phyloP scores from a whole-genome alignment of 1,140 invertebrate species.

The Eciton burchellii region DNA sequence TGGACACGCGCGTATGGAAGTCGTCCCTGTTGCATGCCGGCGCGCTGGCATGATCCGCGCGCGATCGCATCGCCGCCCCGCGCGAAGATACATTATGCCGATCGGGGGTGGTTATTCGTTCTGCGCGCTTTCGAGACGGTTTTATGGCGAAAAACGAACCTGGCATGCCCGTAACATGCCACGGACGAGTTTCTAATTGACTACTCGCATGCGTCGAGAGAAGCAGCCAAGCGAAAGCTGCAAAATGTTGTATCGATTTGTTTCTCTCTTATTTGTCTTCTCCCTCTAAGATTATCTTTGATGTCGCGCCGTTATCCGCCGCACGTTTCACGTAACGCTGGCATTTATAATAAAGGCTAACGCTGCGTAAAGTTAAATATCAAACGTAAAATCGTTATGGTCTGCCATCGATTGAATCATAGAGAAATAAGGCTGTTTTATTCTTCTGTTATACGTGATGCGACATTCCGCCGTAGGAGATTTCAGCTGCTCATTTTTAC shows the following conservation, averaged over 20 bases:
- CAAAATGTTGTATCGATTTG: constrained; percentile 39
- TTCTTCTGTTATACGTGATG: background rate
- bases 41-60: constrained; percentile 51
- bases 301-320: background rate
- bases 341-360: constrained; percentile 17
- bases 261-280: background rate
- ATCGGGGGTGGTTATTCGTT: constrained; percentile 45
- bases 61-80: constrained; percentile 64
- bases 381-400: constrained; percentile 1
- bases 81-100: constrained; percentile 50
- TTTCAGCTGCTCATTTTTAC: constrained; percentile 4
- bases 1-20: constrained; percentile 26
- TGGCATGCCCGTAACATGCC: background rate
- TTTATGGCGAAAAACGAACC: constrained; percentile 32
- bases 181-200: constrained; percentile 37
- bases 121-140: constrained; percentile 29
- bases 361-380: background rate
- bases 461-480: constrained; percentile 11
- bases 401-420: background rate
- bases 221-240: constrained; percentile 14
- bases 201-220: constrained; percentile 33
- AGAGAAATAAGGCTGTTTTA: background rate
- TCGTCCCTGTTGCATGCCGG: constrained; percentile 18
- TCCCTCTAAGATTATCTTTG: background rate
- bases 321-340: background rate